Base-by-base conservation (phyloP, 2,797 vertebrate species). In the Coregonus ussuriensis region DNA sequence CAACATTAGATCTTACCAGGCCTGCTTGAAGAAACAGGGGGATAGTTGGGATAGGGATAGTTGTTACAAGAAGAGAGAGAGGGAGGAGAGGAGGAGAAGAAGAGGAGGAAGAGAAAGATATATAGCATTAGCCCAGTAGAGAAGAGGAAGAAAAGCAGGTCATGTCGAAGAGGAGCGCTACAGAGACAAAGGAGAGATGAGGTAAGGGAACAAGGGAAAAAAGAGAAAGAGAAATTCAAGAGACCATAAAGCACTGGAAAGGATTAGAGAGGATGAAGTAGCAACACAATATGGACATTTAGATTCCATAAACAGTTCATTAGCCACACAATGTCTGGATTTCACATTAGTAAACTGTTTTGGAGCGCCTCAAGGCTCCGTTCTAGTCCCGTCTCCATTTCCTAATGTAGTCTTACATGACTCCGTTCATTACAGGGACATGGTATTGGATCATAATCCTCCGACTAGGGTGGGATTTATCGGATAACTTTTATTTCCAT, bases 251-350 rank as follows among this genome's bases (percentile, higher is more conserved):
- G 9, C 41, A 75, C 54, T 77, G 68, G 59, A 69, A 79, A 74
- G 25, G 59, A 73, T 81, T 31, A 59, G 37, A 71, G 74, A 56
- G 15, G 77, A 80, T 76, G 75, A 81, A 80, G 35, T 47, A 47
- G 77, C 73, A 71, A 85, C 79, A 86, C 74, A 82, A 76, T 81
- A 81, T 79, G 72, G 79, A 86, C 78, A 79, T 82, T 63, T 80
- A 75, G 71, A 84, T 83, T 86, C 83, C 86, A 91, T 86, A 84
- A 89, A 89, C 84, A 88, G 74, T 67, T 84, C 66, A 74, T 88
- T 86, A 84, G 78, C 72, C 18, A 75, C 74, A 88, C 74, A 76
- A 52, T 41, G 68, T 87, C 88, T 87, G 86, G 80, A 33, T 84
- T 74, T 84, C 54, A 72, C 81, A 90, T 89, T 87, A 85, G 83